Evolutionary conservation across 2,797 vertebrate species (phyloP).

Genomic region (Alosa sapidissima): DNA sequence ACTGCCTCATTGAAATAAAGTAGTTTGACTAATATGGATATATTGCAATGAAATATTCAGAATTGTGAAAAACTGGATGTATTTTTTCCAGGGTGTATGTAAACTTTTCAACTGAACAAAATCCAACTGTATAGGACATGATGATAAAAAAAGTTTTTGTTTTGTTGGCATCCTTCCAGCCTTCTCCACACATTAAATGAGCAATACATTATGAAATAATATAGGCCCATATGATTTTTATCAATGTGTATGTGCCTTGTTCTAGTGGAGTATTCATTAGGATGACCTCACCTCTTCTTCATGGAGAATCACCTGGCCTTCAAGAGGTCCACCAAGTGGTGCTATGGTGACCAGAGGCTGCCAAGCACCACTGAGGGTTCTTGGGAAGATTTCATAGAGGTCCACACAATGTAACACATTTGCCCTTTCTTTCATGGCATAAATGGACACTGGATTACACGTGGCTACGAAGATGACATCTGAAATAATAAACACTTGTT

Average conservation of each 20-base stretch:
- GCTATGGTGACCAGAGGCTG: constrained; percentile 89
- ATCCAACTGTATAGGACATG: no score
- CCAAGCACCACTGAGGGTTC: constrained; percentile 83
- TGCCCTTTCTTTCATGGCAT: constrained; percentile 78
- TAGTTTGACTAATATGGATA: no score
- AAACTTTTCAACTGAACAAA: no score
- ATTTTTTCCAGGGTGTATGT: no score
- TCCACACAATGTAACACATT: constrained; percentile 80
- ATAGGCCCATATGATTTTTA: no score
- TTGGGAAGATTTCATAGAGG: constrained; percentile 90
- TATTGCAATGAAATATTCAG: no score
- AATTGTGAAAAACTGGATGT: no score
- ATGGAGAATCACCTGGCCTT: constrained; percentile 89
- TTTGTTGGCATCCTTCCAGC: no score
- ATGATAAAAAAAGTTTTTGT: no score
- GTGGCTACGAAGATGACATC: constrained; percentile 81
- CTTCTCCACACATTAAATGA: no score
- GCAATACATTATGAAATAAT: no score
- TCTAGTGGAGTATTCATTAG: neutral
- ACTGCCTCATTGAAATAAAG: no score
- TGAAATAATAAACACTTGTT: constrained; percentile 56
- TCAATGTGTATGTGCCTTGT: neutral
- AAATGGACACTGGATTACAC: constrained; percentile 90
- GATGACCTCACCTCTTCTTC: constrained; percentile 85
- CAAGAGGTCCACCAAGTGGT: constrained; percentile 84